phyloP scores from a whole-genome alignment of 2,888 invertebrate species.

The Fragum sueziense region DNA sequence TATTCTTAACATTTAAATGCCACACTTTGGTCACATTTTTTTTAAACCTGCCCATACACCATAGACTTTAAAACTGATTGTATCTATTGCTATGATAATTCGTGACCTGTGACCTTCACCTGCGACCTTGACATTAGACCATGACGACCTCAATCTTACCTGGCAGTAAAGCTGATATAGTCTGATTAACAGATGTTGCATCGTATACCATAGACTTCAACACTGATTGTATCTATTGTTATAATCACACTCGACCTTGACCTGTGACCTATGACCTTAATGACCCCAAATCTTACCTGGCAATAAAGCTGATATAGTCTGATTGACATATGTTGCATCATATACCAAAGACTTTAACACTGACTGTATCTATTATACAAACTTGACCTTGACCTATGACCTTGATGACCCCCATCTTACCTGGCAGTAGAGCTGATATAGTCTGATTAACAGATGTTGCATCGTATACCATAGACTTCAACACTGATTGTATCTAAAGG shows the following conservation, averaged over 20 bases:
- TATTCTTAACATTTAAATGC: no score
- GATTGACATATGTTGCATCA: slow-evolving; percentile 58
- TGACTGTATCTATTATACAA: slow-evolving; percentile 66
- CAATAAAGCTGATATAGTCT: slow-evolving; percentile 65
- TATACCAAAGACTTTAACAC: slow-evolving; percentile 58
- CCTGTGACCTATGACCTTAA: no score
- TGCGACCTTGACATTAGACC: no score
- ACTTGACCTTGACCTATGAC: no score
- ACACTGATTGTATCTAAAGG: slow-evolving; percentile 62
- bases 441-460: slow-evolving; percentile 61
- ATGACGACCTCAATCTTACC: no score
- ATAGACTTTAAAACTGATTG: no score
- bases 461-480: slow-evolving; percentile 56
- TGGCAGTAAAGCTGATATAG: slow-evolving; percentile 65
- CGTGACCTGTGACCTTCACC: no score
- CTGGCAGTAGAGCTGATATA: slow-evolving; percentile 65
- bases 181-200: slow-evolving; percentile 59
- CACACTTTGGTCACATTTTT: no score
- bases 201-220: slow-evolving; percentile 57
- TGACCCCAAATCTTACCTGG: slow-evolving; percentile 64
- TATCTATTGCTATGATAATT: no score
- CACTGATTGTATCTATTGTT: slow-evolving; percentile 66
- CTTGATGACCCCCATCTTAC: no score
- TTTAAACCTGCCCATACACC: no score
- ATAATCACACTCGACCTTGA: no score